Conservation (phyloP, 2,113 vertebrate genomes). For the Romanogobio albipinnatus region DNA sequence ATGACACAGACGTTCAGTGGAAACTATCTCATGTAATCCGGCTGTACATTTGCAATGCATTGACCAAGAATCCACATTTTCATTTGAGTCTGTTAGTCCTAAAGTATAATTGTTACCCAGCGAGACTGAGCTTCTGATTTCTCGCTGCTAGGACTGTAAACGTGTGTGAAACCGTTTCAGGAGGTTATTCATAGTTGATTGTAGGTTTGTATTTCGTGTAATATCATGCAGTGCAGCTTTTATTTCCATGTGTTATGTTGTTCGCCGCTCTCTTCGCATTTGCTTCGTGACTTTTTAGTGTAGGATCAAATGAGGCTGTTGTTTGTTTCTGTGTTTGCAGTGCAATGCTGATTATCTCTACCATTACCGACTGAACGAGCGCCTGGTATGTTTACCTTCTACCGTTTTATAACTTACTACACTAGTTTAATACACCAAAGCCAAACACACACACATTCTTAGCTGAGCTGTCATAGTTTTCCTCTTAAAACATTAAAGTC, state of each 20-base stretch:
- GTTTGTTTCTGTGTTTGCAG: neutral
- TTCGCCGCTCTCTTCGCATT: neutral
- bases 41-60: no score
- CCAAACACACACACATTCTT: neutral
- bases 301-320: neutral
- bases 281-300: neutral
- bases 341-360: neutral
- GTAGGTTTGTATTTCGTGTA: neutral
- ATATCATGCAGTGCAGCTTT: neutral
- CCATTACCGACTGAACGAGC: neutral
- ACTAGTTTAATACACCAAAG: neutral
- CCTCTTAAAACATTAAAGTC: slow-evolving; percentile 7
- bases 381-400: no score
- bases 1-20: no score
- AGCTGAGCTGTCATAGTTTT: neutral
- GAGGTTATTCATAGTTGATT: no score
- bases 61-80: no score
- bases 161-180: no score
- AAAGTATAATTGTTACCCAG: no score
- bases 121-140: no score
- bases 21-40: no score
- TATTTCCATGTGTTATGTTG: neutral
- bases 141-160: no score
- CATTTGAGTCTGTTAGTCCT: no score
- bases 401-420: neutral